Percentiles rank a stretch among this genome's conserved stretches.
phyloP scores from a whole-genome alignment of 2,888 invertebrate species.

The Calameuta pallipes region DNA sequence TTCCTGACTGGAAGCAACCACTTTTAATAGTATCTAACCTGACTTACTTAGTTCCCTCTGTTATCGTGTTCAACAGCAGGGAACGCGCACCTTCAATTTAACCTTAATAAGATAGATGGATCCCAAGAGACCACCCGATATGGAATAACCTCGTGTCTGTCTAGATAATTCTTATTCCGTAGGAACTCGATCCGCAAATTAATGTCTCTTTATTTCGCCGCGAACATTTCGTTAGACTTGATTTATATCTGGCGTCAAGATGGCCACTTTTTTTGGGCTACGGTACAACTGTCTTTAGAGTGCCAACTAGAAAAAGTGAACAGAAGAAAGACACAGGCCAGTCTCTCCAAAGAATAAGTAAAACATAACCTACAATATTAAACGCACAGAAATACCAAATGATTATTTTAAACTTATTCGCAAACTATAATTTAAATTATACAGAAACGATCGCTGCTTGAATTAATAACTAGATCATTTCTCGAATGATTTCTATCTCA shows the following conservation, averaged over 20 bases:
- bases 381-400: not conserved
- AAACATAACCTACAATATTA: not conserved
- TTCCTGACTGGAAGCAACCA: not conserved
- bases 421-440: not conserved
- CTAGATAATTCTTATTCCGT: slow-evolving; percentile 12
- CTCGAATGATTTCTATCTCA: not conserved
- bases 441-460: not conserved
- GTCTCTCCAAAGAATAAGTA: not conserved
- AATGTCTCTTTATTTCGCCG: slow-evolving; percentile 52
- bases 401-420: not conserved
- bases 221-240: slow-evolving; percentile 7
- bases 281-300: not conserved
- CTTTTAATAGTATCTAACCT: not conserved
- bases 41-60: slow-evolving; percentile 33
- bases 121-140: slow-evolving; percentile 49
- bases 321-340: not conserved
- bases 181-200: slow-evolving; percentile 43
- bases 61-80: slow-evolving; percentile 47
- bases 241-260: not conserved
- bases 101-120: slow-evolving; percentile 57
- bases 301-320: not conserved
- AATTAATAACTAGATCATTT: not conserved
- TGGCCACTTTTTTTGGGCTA: not conserved
- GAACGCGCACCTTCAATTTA: slow-evolving; percentile 52
- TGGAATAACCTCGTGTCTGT: slow-evolving; percentile 30